Evolutionary conservation across 2,888 invertebrate genomes (phyloP).

Genomic region (Pristionchus exspectatus): DNA sequence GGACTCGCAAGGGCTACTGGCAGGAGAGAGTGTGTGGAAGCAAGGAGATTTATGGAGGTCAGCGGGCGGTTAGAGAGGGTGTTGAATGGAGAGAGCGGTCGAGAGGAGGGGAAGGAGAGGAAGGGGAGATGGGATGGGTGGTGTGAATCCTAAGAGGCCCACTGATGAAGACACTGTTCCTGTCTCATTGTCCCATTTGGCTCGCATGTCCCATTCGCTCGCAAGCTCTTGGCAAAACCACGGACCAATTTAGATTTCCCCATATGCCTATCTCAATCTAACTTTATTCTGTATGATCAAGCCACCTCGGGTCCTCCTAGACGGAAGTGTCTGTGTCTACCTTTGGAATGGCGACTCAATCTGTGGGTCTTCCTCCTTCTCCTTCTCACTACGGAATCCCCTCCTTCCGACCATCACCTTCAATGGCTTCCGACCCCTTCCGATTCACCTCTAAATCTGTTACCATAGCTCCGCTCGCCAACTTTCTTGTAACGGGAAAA

Average conservation of each 20-base stretch:
- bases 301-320: not conserved
- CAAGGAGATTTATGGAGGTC: not conserved
- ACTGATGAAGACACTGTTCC: constrained; percentile 31
- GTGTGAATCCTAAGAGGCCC: constrained; percentile 34
- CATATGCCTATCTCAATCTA: not conserved
- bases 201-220: too few relatives aligned
- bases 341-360: constrained; percentile 9
- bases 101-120: not conserved
- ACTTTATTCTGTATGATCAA: not conserved
- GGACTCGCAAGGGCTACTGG: constrained; percentile 8
- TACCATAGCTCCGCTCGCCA: not conserved
- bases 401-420: not conserved
- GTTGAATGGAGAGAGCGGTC: constrained; percentile 16
- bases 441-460: not conserved
- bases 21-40: not conserved
- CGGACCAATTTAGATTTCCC: not conserved
- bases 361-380: constrained; percentile 24
- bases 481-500: not conserved
- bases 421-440: not conserved
- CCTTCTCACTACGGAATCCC: constrained; percentile 23
- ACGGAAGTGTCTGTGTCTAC: not conserved
- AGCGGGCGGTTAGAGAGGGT: constrained; percentile 13
- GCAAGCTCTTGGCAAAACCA: not conserved
- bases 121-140: not conserved
- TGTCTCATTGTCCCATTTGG: not conserved